Evolutionary conservation across 1,140 invertebrate species (phyloP), one percentile per base, ranked within the genome.

Genomic region (Tenebrio molitor): DNA sequence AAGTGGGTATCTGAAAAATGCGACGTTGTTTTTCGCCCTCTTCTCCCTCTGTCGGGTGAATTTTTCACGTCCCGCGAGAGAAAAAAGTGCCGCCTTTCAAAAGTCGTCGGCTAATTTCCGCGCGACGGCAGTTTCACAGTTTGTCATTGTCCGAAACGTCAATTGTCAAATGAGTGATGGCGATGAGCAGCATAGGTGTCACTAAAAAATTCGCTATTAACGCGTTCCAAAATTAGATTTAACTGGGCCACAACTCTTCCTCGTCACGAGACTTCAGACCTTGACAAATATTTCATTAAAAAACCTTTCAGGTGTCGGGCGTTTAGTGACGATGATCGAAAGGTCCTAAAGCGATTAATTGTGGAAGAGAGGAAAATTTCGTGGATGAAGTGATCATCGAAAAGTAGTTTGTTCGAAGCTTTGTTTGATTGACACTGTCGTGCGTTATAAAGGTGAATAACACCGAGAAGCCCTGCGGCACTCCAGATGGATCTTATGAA

Each of bases 141-240:
- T 58, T 58, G 29, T 58, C 50, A 58, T 58, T 58, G 50, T 58
- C 50, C 12, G 50, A 58, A 58, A 58, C 15, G 50, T 58, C 50
- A 58, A 58, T 58, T 58, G 12, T 58, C 50, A 25, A 58, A 58
- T 58, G 50, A 58, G 19, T 58, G 50, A 58, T 58, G 50, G 23
- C 29, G 50, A 58, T 50, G 44, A 50, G 44, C 44, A 21, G 50
- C n/a, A 29, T 58, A 23, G 15, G 23, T 23, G 50, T 58, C 50
- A 58, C 21, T 29, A 23, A 58, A 58, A 58, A 58, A 58, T 33
- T 33, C 23, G 50, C 50, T 58, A 12, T 58, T 58, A 58, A 58
- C 50, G 50, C 50, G 21, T 29, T 21, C 23, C 23, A 25, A 58
- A 58, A 58, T 58, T 58, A 58, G 50, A 58, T 53, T 58, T 58